Base-by-base conservation (phyloP, 2,888 invertebrate genomes). In the Aspidapion aeneum region DNA sequence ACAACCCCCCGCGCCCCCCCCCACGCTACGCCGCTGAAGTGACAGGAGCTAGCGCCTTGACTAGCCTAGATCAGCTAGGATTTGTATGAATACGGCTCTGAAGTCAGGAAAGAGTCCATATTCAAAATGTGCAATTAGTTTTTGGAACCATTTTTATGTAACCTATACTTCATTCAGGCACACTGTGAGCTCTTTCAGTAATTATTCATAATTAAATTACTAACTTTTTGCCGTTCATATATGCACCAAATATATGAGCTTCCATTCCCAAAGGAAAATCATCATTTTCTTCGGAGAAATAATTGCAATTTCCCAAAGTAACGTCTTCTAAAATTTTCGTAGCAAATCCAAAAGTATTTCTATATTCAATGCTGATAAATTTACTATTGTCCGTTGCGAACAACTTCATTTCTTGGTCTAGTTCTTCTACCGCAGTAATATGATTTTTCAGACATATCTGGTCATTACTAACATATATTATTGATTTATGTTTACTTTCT, bases 211-310 rank as follows among this genome's bases (percentile, higher is more conserved):
- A n/a, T n/a, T n/a, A n/a, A n/a, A 12, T 35, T 3, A 35, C 35
- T 35, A 12, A 71, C 73, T 71, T 74, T 72, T 69, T 68, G 51
- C 58, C 65, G 50, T 67, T 63, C 56, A 75, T 65, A 69, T 75
- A 74, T 52, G 69, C 68, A 63, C 73, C 74, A 62, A 78, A 73
- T 58, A 76, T 72, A 68, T 78, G 75, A 17, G 79, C 79, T 66
- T 79, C 79, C 72, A 79, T 78, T 49, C 79, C 79, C 59, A 79
- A 70, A 55, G 79, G 80, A 73, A 80, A 78, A 71, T 80, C 78
- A 60, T 78, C 79, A 20, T 63, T 66, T 58, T 70, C 72, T 51
- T 72, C 70, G 9, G 70, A 72, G 66, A 71, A 74, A 62, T 70
- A 72, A 61, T 74, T 73, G 48, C 69, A 72, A 55, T 58, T 59